Evolutionary conservation across 2,888 invertebrate genomes (phyloP).

Genomic region (Rutpela maculata): DNA sequence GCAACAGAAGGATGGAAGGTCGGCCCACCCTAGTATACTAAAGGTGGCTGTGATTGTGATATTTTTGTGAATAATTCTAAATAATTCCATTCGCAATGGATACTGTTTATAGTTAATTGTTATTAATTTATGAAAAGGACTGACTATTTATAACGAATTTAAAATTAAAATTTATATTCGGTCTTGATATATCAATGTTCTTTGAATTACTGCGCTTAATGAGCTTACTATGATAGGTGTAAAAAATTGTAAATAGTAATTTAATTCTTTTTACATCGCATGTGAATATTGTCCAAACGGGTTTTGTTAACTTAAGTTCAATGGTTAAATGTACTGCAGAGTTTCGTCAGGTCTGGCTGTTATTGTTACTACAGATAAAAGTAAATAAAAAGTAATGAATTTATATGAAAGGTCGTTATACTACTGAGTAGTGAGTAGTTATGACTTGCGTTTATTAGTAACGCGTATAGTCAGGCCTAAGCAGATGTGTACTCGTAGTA

Average conservation of each 20-base stretch:
- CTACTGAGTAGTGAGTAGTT: background rate
- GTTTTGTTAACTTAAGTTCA: constrained; percentile 44
- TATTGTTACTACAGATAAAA: constrained; percentile 4
- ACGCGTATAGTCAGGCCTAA: constrained; percentile 10
- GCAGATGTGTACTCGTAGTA: background rate
- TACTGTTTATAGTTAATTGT: constrained; percentile 58
- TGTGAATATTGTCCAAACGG: constrained; percentile 40
- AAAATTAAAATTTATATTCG: constrained; percentile 59
- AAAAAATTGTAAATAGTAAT: constrained; percentile 57
- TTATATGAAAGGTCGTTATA: background rate
- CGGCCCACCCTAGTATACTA: constrained; percentile 53
- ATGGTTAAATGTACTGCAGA: constrained; percentile 13
- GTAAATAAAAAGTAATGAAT: background rate
- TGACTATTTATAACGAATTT: constrained; percentile 68
- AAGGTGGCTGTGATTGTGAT: constrained; percentile 69
- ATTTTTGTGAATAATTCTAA: constrained; percentile 70
- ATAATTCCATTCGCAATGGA: constrained; percentile 52
- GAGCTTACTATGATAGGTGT: constrained; percentile 70
- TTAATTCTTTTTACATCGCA: constrained; percentile 47
- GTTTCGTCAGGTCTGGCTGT: constrained; percentile 13
- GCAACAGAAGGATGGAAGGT: constrained; percentile 49
- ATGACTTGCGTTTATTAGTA: background rate
- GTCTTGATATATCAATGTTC: constrained; percentile 70
- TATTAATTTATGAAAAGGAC: constrained; percentile 63
- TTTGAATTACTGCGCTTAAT: constrained; percentile 66